phyloP scores from a whole-genome alignment of 2,797 vertebrate species.

The Coregonus suidteri region DNA sequence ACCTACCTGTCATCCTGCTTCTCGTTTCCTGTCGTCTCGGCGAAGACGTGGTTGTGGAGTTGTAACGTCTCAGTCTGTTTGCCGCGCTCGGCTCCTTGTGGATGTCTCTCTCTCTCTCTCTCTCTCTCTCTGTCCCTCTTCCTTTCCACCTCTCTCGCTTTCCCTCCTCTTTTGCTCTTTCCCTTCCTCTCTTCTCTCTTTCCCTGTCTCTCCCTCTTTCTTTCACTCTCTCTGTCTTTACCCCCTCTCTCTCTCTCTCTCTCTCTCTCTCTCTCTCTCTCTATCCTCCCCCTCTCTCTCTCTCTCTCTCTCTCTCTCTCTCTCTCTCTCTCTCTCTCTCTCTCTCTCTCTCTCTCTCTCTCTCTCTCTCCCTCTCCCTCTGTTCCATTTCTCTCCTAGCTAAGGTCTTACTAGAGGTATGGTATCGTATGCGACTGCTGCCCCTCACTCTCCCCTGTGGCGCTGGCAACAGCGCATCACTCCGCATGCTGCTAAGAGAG shows the following conservation, averaged over 20 bases:
- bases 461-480: constrained; percentile 60
- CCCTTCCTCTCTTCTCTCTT: background rate
- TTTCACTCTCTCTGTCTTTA: too few species aligned
- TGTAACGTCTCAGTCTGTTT: constrained; percentile 81
- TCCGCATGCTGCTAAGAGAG: constrained; percentile 75
- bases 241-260: too few species aligned
- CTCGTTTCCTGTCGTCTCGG: constrained; percentile 75
- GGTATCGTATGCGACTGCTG: constrained; percentile 73
- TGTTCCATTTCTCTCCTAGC: constrained; percentile 44
- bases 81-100: background rate
- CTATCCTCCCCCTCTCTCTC: background rate
- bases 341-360: too few species aligned
- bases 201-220: too few species aligned
- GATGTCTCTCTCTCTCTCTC: constrained; percentile 6
- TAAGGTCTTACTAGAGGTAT: constrained; percentile 71
- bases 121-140: constrained; percentile 34
- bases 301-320: background rate
- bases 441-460: constrained; percentile 43
- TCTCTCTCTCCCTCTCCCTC: background rate
- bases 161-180: background rate
- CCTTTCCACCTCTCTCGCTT: constrained; percentile 25
- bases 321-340: too few species aligned
- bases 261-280: constrained; percentile 17
- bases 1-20: constrained; percentile 49
- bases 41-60: constrained; percentile 79